These are phyloP conservation scores for Eumerus sabulonum DNA, from an alignment of 2,888 invertebrate species.

Conservation along the genomic window DNA sequence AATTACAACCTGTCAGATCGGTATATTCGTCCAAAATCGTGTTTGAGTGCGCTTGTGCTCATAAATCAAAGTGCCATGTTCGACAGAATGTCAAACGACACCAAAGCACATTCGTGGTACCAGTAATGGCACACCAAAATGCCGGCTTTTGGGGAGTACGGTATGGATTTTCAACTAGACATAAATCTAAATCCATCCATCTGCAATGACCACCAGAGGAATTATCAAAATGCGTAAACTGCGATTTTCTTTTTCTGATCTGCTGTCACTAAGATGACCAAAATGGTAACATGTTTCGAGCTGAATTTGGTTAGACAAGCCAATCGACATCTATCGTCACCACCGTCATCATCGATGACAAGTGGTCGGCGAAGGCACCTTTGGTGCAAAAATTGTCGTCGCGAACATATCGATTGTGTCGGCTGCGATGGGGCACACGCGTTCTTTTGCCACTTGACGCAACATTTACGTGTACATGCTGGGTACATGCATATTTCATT, in stretches of 20 bases:
- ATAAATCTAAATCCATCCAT: conserved; percentile 40
- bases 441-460: conserved; percentile 48
- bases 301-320: conserved; percentile 43
- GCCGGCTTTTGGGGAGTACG: background rate
- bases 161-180: conserved; percentile 14
- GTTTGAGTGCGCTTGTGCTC: conserved; percentile 24
- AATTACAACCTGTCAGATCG: conserved; percentile 54
- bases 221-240: conserved; percentile 10
- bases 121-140: conserved; percentile 16
- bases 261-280: conserved; percentile 26
- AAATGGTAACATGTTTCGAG: conserved; percentile 52
- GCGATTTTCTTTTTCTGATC: background rate
- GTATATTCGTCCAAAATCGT: conserved; percentile 23
- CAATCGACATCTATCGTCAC: conserved; percentile 4
- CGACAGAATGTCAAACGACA: conserved; percentile 61
- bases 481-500: too few relatives aligned
- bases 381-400: conserved; percentile 33
- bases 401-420: conserved; percentile 14
- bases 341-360: conserved; percentile 11
- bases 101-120: conserved; percentile 16
- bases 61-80: conserved; percentile 62
- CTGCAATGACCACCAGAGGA: conserved; percentile 7
- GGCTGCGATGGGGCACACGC: conserved; percentile 32
- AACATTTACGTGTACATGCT: background rate
- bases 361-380: background rate